phyloP scores from a whole-genome alignment of 2,113 vertebrate species.

The Macquaria australasica region DNA sequence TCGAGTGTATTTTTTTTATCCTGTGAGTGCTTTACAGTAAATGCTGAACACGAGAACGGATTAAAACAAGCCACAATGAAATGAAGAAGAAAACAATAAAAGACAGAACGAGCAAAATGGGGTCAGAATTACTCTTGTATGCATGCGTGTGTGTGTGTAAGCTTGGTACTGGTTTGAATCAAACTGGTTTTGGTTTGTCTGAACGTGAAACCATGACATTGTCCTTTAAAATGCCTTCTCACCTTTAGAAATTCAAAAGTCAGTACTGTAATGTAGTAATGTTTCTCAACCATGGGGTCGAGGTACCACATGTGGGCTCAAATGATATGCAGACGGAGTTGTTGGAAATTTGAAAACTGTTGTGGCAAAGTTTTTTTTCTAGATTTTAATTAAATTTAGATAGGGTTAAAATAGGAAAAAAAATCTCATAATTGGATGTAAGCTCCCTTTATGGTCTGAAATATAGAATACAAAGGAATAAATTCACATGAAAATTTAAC shows the following conservation, averaged over 20 bases:
- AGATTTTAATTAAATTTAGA: neutral
- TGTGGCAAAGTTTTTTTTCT: neutral
- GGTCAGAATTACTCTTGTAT: neutral
- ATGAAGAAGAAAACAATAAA: conserved; percentile 23
- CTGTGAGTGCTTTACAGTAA: conserved; percentile 33
- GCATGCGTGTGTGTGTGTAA: neutral
- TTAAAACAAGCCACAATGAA: conserved; percentile 32
- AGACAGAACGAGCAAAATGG: neutral
- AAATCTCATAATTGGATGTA: neutral
- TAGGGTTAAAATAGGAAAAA: neutral
- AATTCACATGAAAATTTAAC: neutral
- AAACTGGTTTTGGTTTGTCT: conserved; percentile 50
- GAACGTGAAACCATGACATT: conserved; percentile 57
- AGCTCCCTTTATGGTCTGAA: neutral
- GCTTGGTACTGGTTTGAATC: conserved; percentile 53
- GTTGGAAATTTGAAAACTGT: neutral
- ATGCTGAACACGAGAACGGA: neutral
- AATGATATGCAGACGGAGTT: neutral
- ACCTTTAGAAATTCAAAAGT: conserved; percentile 35
- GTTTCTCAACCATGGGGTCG: neutral
- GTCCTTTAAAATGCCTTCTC: conserved; percentile 42
- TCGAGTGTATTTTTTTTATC: neutral
- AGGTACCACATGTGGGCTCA: neutral
- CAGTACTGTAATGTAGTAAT: neutral
- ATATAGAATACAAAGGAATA: neutral